Conservation (phyloP, 2,113 vertebrate genomes). For the Benitochromis conjunctus region DNA sequence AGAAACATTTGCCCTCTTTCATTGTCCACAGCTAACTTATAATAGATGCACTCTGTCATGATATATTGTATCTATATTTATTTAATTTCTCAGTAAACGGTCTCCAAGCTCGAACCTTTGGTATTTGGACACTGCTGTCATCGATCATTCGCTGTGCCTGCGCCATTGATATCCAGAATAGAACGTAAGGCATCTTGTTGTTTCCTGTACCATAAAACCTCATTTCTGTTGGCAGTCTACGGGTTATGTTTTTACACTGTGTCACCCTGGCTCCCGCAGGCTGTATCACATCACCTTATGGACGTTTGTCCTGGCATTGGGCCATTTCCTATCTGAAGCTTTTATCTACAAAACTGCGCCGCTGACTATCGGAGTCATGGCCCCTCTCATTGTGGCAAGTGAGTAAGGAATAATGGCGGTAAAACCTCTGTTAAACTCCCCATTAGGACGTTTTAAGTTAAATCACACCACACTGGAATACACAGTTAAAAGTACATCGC, state of each 20-base stretch:
- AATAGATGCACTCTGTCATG: fast-evolving
- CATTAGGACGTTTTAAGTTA: background rate
- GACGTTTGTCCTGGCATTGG: slow-evolving; percentile 91
- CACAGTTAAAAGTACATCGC: background rate
- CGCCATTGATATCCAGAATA: slow-evolving; percentile 93
- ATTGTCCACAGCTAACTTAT: background rate
- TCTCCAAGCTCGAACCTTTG: slow-evolving; percentile 94
- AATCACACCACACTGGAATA: background rate
- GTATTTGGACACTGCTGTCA: slow-evolving; percentile 92
- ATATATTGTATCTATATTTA: background rate
- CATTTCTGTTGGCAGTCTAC: background rate
- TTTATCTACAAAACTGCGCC: slow-evolving; percentile 90
- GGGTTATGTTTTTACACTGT: background rate
- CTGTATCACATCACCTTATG: slow-evolving; percentile 94
- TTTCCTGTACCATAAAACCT: background rate
- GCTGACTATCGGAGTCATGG: slow-evolving; percentile 88
- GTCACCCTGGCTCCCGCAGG: slow-evolving; percentile 56
- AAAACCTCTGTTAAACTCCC: background rate
- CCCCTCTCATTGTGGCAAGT: slow-evolving; percentile 90
- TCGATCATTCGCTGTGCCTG: slow-evolving; percentile 92
- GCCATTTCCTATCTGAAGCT: slow-evolving; percentile 90
- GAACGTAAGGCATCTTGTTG: slow-evolving; percentile 74
- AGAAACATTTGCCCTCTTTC: background rate
- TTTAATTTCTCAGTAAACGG: slow-evolving; percentile 82
- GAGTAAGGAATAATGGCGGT: slow-evolving; percentile 9